Percentiles rank a stretch among this genome's conserved stretches.
phyloP scores from a whole-genome alignment of 1,140 invertebrate genomes.

The Ceratitis capitata region DNA sequence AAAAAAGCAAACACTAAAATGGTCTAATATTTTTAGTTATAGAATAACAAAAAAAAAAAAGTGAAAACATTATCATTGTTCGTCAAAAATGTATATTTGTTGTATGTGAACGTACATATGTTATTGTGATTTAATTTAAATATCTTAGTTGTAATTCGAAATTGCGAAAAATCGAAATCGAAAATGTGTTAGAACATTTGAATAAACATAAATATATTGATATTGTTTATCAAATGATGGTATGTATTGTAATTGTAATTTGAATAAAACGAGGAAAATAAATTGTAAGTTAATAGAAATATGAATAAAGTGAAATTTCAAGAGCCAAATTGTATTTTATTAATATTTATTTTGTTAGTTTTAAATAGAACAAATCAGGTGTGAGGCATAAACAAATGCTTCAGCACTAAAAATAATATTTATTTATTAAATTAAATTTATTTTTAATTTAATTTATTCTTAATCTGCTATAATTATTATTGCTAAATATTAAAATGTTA shows the following conservation, averaged over 20 bases:
- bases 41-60: neutral
- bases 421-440: no score
- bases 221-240: neutral
- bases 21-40: neutral
- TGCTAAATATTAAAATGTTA: no score
- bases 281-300: slow-evolving; percentile 2
- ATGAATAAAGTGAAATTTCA: slow-evolving; percentile 21
- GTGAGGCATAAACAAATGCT: no score
- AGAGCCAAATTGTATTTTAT: neutral
- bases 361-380: no score
- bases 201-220: neutral
- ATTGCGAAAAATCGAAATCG: neutral
- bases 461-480: no score
- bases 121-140: slow-evolving; percentile 11
- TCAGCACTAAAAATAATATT: no score
- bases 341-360: neutral
- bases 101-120: slow-evolving; percentile 5
- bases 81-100: neutral
- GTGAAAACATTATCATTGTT: neutral
- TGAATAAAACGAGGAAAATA: neutral
- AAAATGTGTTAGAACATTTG: neutral
- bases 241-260: neutral
- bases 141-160: neutral
- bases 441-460: no score
- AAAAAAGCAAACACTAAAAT: neutral